phyloP scores from a whole-genome alignment of 92 coral and sea anemone genomes.

The Zoanthus sansibaricus region DNA sequence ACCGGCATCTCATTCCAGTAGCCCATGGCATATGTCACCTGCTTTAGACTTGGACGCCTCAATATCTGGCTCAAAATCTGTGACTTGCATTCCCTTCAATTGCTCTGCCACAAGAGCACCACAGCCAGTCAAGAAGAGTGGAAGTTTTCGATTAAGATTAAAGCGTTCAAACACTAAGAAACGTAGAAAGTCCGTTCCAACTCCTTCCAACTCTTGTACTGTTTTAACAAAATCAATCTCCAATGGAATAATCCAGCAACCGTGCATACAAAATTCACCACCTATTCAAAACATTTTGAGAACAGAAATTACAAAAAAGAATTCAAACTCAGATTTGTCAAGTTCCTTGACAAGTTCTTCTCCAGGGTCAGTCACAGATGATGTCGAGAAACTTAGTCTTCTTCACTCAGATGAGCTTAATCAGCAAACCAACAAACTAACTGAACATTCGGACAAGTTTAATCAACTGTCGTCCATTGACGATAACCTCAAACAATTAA shows the following conservation, averaged over 20 bases:
- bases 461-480: conserved; percentile 48
- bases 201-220: conserved; percentile 64
- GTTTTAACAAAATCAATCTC: conserved; percentile 66
- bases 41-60: conserved; percentile 66
- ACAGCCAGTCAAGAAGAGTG: conserved; percentile 83
- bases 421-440: conserved; percentile 54
- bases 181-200: conserved; percentile 92
- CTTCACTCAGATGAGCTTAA: conserved; percentile 65
- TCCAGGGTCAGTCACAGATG: conserved; percentile 87
- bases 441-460: conserved; percentile 44
- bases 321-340: conserved; percentile 82
- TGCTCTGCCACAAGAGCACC: conserved; percentile 85
- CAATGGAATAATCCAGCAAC: conserved; percentile 63
- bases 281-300: conserved; percentile 68
- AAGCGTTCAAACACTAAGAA: conserved; percentile 87
- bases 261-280: conserved; percentile 81
- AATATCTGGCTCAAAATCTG: conserved; percentile 57
- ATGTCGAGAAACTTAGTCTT: conserved; percentile 84
- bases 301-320: conserved; percentile 66
- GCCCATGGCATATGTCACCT: conserved; percentile 88
- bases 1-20: conserved; percentile 79
- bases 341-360: conserved; percentile 87
- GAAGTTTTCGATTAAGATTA: conserved; percentile 81
- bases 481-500: conserved; percentile 53
- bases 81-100: conserved; percentile 88